These are phyloP conservation scores for Tetropium fuscum DNA, from an alignment of 2,888 invertebrate species.

Conservation along the genomic window DNA sequence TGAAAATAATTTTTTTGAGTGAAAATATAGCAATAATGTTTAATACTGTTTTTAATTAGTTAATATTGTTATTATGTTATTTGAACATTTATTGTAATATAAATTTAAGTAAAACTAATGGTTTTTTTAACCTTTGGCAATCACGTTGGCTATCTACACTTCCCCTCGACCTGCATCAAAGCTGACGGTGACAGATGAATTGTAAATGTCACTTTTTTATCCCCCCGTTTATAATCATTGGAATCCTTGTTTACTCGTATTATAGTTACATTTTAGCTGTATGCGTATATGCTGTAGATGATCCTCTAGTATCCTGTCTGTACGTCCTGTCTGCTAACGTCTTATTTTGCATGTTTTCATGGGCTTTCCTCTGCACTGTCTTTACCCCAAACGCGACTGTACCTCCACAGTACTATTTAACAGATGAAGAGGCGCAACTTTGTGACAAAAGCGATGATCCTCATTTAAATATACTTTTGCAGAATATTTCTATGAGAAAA, in stretches of 20 bases:
- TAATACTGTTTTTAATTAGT: slow-evolving; percentile 26
- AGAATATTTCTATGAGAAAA: slow-evolving; percentile 30
- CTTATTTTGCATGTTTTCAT: slow-evolving; percentile 41
- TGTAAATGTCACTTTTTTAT: slow-evolving; percentile 2
- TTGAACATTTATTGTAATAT: slow-evolving; percentile 24
- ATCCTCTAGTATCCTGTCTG: neutral
- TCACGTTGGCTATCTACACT: too few species aligned
- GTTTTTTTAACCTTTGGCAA: neutral
- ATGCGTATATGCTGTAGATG: neutral
- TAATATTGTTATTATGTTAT: slow-evolving; percentile 27
- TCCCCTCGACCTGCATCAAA: too few species aligned
- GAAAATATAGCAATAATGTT: slow-evolving; percentile 25
- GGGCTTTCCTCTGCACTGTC: slow-evolving; percentile 44
- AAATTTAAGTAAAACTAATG: slow-evolving; percentile 14
- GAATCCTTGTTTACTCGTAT: neutral
- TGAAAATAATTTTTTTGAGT: slow-evolving; percentile 10
- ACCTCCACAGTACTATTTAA: slow-evolving; percentile 43
- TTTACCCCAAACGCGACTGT: slow-evolving; percentile 34
- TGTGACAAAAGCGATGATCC: slow-evolving; percentile 24
- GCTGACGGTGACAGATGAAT: neutral
- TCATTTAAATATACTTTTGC: slow-evolving; percentile 34
- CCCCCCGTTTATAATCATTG: neutral
- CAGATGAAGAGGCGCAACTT: slow-evolving; percentile 27
- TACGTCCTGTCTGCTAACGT: slow-evolving; percentile 24
- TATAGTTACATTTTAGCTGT: neutral